Base-by-base conservation (phyloP, 2,888 invertebrate genomes). In the Agrotis puta region DNA sequence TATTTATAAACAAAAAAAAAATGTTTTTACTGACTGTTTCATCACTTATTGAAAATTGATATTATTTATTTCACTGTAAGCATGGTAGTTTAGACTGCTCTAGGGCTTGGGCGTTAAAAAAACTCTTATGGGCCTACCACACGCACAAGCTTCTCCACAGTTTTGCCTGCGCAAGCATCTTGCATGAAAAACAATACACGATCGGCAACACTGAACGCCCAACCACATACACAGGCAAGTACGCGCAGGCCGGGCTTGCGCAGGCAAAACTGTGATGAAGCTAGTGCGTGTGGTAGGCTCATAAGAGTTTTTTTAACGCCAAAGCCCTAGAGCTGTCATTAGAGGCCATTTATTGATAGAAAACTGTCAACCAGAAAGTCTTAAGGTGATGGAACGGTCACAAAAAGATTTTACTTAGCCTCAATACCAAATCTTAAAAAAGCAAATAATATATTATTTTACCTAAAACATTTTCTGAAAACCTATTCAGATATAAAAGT, bases 1-100 rank as follows among this genome's bases (percentile, higher is more conserved):
- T 54, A 64, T 43, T n/a, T 54, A 61, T 20, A 20, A 43, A n/a
- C n/a, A n/a, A 48, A 43, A 43, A 33, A 11, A 39, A 43, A 43
- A 7, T 24, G 43, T 58, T 50, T 56, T 50, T 48, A 56, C 54
- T 20, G 53, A 20, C 78, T 81, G 71, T 81, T 79, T 72, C 62
- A 67, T 64, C 51, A 66, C 53, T 11, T 13, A 7, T 3, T 39
- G 18, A 24, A 47, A 62, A 24, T 39, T 24, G 45, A 70, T 70
- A 70, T 74, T 74, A 74, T 39, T 45, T 22, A 18, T 33, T 33
- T 6, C 61, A 73, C 1, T 62, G 73, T 70, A 20, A 43, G 2
- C 13, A 51, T 45, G 24, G n/a, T n/a, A 39, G 3, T 16, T 9
- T 24, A 9, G 3, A 47, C 2, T 22, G 2, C 9, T 53, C 22